Conservation (phyloP, 1,140 invertebrate genomes). For the Pseudomyrmex dendroicus region DNA sequence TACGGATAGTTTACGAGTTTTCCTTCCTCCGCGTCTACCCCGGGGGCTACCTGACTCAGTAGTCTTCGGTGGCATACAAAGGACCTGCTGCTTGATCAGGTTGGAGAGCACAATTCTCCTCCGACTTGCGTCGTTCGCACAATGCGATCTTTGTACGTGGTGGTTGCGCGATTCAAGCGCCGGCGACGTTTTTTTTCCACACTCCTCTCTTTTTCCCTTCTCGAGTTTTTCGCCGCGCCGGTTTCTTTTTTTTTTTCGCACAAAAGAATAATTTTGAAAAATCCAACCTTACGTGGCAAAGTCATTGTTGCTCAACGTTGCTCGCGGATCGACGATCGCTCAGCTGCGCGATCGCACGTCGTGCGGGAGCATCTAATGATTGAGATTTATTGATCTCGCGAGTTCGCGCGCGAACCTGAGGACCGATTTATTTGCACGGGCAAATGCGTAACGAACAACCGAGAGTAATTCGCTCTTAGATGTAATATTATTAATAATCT, state of each 20-base stretch:
- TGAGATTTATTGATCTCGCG: conserved; percentile 47
- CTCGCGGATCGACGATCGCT: conserved; percentile 22
- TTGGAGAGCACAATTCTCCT: conserved; percentile 15
- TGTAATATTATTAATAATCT: too few relatives aligned
- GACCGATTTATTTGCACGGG: too few relatives aligned
- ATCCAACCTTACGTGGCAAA: conserved; percentile 23
- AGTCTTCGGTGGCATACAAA: conserved; percentile 37
- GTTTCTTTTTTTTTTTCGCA: not conserved
- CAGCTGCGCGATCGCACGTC: conserved; percentile 60
- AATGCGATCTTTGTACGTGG: conserved; percentile 17
- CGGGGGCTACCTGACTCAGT: conserved; percentile 6
- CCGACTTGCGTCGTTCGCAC: conserved; percentile 40
- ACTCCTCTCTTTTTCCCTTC: not conserved
- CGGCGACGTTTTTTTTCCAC: not conserved
- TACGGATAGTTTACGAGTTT: conserved; percentile 10
- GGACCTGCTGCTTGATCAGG: conserved; percentile 44
- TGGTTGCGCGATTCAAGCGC: conserved; percentile 23
- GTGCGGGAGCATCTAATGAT: conserved; percentile 42
- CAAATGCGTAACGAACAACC: not conserved
- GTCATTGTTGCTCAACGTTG: conserved; percentile 45
- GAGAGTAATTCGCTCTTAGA: not conserved
- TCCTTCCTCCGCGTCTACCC: conserved; percentile 25
- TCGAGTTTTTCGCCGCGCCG: not conserved
- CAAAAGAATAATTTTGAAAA: conserved; percentile 36
- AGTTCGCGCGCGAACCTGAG: not conserved